Percentiles rank a stretch among this genome's conserved stretches.
Conservation (phyloP, 2,113 vertebrate genomes). For the Gorsachius goisagi region DNA sequence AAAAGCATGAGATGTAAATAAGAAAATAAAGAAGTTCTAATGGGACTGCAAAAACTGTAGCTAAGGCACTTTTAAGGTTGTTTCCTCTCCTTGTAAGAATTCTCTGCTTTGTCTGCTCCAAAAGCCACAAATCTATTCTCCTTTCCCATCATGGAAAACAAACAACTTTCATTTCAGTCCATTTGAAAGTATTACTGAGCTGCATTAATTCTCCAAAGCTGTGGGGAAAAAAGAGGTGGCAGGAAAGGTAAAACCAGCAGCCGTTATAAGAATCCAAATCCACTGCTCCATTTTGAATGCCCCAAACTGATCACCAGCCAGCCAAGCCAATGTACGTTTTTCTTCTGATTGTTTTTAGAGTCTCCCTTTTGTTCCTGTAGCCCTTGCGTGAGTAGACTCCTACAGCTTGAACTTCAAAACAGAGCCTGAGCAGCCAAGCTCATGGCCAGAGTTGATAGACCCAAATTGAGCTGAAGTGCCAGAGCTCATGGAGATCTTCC, state of each 20-base stretch:
- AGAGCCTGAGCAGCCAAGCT: background rate
- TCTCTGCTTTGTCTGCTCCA: background rate
- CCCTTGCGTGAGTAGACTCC: background rate
- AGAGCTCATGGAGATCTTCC: background rate
- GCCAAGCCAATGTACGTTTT: background rate
- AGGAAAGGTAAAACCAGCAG: background rate
- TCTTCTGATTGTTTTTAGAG: background rate
- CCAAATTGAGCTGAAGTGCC: background rate
- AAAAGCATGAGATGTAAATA: background rate
- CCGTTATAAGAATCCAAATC: background rate
- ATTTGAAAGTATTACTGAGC: background rate
- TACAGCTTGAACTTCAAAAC: background rate
- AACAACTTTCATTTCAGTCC: background rate
- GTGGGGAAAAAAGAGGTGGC: fast-evolving
- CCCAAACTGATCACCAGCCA: background rate
- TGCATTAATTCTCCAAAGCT: background rate
- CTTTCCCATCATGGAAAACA: background rate
- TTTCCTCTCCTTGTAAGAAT: background rate
- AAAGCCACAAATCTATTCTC: background rate
- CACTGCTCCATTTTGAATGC: background rate
- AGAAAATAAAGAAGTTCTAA: background rate
- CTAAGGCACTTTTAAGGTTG: background rate
- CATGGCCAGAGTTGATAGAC: background rate
- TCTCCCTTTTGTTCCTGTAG: background rate
- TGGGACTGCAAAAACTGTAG: background rate